Base-by-base conservation (phyloP, 2,888 invertebrate genomes). In the Drosophila mercatorum region DNA sequence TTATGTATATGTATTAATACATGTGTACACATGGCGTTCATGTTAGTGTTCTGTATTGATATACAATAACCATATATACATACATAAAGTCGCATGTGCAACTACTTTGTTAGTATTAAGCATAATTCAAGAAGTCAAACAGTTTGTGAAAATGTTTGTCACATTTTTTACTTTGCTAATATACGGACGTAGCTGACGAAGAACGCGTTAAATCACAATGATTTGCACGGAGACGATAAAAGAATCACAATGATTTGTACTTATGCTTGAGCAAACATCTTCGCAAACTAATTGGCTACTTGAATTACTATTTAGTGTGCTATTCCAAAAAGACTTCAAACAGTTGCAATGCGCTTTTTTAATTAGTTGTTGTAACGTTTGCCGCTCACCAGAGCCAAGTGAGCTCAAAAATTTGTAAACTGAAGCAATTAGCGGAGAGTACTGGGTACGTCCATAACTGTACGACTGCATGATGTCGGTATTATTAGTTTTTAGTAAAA, bases 371-470 rank as follows among this genome's bases (percentile, higher is more conserved):
- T 69, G 72, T 68, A 70, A 72, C 60, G 53, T 75, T 83, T 64
- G 72, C 72, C 76, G 67, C 62, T 64, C 63, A 65, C 62, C 53
- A 51, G 60, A 71, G 80, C 59, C 57, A 65, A 63, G 44, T 68
- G 57, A 69, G 67, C 62, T 77, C 46, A 58, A 63, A 69, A 61
- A 41, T 55, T 82, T 89, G 72, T 75, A 79, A 86, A 88, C 83
- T 83, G 73, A 86, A 86, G 86, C 86, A 89, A 86, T 86, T 86
- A 77, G 77, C 71, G 74, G 73, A 73, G 57, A 62, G 89, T 81
- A 86, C 72, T 88, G 68, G 69, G 75, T 70, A 77, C 75, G 84
- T 81, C 79, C 81, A 71, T 57, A 68, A 72, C 73, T 74, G 62
- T 75, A 72, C 75, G 78, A 80, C 83, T 80, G 80, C 68, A 73